Base-by-base conservation (phyloP, 2,113 vertebrate species). In the Strigops habroptila region DNA sequence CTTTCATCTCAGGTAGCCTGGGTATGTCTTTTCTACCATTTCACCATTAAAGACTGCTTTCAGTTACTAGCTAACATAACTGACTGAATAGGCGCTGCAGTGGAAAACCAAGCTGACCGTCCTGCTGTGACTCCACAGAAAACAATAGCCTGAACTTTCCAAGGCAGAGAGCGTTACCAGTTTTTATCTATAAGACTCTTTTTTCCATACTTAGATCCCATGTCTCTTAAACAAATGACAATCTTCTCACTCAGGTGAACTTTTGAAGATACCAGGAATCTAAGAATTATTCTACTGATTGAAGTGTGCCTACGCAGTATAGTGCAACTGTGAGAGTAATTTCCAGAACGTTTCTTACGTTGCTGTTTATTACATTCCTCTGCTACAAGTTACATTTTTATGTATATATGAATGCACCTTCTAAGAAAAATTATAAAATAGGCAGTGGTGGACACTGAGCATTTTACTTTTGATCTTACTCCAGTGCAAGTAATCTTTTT, bases 111-210 rank as follows among this genome's bases (percentile, higher is more conserved):
- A 35, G 15, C 22, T 59, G 28, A 18, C 13, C 49, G 41, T 78
- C 53, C 74, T 93, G 23, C 8, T 49, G 15, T 7, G 39, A 77
- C 5, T 39, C 31, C 43, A 12, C 14, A 74, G 27, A 12, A 81
- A 75, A 7, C 21, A 12, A 41, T 6, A 37, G 31, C 16, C 49
- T 91, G 39, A 60, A 73, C 33, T 2, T 37, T 25, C 64, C 30
- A 13, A 60, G 6, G 16, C 31, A n/a, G 35, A 0, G 2, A 81
- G 7, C 9, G 60, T 83, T 33, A 41, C 18, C 5, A 4, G 48
- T 41, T 82, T 12, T 43, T 15, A 22, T 52, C 44, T 35, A 64
- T 23, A 65, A 15, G 44, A 5, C 30, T 59, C 3, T 9, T 59
- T 76, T 74, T 69, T 19, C 39, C 28, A 65, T 7, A 15, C 41